A percentile compares a stretch with the other conserved stretches of the same genome.
Evolutionary conservation across 2,113 vertebrate genomes (phyloP).

Genomic region (Alouatta palliata): DNA sequence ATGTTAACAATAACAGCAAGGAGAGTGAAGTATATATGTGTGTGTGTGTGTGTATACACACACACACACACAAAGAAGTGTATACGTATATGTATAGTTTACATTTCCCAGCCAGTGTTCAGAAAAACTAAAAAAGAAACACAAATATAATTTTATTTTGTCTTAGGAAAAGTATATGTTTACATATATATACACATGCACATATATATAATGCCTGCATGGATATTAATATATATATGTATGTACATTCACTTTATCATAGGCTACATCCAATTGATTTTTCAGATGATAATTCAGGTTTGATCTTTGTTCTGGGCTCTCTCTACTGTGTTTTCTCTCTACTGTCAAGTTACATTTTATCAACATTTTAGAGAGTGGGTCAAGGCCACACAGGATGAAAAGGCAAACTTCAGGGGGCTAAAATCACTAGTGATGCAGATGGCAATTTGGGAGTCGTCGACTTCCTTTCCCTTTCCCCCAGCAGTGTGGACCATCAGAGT

Average conservation of each 20-base stretch:
- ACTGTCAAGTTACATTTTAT: accelerated
- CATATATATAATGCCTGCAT: background rate
- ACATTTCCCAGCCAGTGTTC: background rate
- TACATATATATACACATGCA: accelerated
- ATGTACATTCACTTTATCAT: background rate
- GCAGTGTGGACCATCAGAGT: background rate
- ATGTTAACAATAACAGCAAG: accelerated
- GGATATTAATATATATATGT: background rate
- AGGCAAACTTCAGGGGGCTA: accelerated
- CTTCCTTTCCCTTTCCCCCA: background rate
- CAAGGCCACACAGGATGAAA: accelerated
- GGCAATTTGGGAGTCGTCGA: accelerated
- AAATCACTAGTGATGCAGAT: background rate
- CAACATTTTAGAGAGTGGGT: accelerated
- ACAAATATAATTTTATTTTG: background rate
- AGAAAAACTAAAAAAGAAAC: background rate
- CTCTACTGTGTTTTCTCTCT: too few species aligned
- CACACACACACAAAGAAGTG: too few species aligned
- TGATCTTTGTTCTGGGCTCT: background rate
- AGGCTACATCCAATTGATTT: background rate
- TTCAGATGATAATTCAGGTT: background rate
- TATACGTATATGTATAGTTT: background rate
- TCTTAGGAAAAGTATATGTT: background rate
- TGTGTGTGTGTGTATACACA: too few species aligned
- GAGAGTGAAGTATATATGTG: too few species aligned